Conservation (phyloP, 2,113 vertebrate genomes). For the Nicator chloris region DNA sequence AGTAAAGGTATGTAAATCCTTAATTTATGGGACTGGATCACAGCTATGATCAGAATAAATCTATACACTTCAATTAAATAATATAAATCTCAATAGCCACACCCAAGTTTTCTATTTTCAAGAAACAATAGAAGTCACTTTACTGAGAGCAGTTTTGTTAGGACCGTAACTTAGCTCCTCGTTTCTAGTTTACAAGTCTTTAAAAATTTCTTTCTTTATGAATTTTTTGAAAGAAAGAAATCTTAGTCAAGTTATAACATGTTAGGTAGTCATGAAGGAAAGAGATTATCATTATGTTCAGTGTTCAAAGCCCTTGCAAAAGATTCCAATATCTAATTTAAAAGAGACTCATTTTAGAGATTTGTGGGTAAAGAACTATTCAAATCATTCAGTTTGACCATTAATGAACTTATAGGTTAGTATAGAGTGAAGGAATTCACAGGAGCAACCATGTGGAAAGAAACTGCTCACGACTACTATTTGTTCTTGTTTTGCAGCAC, state of each 20-base stretch:
- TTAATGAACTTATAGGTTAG: slow-evolving; percentile 42
- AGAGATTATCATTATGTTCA: background rate
- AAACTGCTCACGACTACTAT: background rate
- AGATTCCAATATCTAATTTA: background rate
- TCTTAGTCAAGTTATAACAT: background rate
- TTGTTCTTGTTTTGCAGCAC: background rate
- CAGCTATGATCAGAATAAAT: background rate
- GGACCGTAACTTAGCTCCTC: background rate
- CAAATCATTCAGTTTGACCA: slow-evolving; percentile 13
- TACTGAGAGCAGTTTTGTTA: background rate
- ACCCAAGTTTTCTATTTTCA: background rate
- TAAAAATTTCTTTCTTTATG: background rate
- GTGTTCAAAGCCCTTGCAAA: background rate
- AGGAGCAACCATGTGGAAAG: slow-evolving; percentile 31
- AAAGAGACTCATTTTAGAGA: background rate
- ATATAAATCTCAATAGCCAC: background rate
- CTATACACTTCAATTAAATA: background rate
- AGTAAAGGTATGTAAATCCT: background rate
- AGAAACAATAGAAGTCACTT: background rate
- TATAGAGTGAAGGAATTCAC: background rate
- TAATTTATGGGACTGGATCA: background rate
- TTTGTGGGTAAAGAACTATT: slow-evolving; percentile 5
- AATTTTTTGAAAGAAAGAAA: background rate
- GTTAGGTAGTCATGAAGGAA: background rate
- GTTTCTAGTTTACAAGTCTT: background rate